These are phyloP conservation scores for Coenobita brevimanus DNA, from an alignment of 1,140 invertebrate genomes.

Conservation along the genomic window DNA sequence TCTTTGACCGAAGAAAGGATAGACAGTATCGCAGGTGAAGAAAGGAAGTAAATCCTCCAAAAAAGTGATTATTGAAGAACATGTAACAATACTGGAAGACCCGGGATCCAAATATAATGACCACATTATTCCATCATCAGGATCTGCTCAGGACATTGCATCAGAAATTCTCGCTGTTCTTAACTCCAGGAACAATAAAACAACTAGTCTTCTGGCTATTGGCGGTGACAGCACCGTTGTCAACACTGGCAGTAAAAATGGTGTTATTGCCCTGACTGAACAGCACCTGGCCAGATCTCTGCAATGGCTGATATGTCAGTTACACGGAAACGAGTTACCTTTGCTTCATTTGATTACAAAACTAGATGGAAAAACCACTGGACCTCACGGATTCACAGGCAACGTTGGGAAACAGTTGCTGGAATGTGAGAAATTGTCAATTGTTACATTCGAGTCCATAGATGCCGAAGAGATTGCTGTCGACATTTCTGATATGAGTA, in stretches of 20 bases:
- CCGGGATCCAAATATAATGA: constrained; percentile 29
- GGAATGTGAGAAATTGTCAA: constrained; percentile 30
- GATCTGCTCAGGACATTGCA: too few relatives aligned
- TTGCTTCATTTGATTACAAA: constrained; percentile 27
- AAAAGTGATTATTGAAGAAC: constrained; percentile 27
- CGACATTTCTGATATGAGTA: constrained; percentile 33
- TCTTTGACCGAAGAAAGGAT: constrained; percentile 44
- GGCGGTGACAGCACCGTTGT: constrained; percentile 45
- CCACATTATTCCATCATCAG: constrained; percentile 4
- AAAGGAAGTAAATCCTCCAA: too few relatives aligned
- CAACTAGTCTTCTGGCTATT: not conserved
- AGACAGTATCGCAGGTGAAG: constrained; percentile 17
- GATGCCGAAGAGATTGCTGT: not conserved
- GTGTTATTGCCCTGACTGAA: constrained; percentile 39
- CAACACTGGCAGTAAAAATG: constrained; percentile 48
- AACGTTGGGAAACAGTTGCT: constrained; percentile 40
- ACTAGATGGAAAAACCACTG: constrained; percentile 39
- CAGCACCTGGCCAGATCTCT: constrained; percentile 8
- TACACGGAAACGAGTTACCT: constrained; percentile 27
- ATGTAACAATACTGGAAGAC: too few relatives aligned
- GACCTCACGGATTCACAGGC: constrained; percentile 22
- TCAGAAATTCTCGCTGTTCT: not conserved
- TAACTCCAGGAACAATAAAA: constrained; percentile 12
- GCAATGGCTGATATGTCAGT: too few relatives aligned
- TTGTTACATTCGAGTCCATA: constrained; percentile 13